Conservation (phyloP, 2,888 invertebrate genomes). For the Cryptus viduatorius region DNA sequence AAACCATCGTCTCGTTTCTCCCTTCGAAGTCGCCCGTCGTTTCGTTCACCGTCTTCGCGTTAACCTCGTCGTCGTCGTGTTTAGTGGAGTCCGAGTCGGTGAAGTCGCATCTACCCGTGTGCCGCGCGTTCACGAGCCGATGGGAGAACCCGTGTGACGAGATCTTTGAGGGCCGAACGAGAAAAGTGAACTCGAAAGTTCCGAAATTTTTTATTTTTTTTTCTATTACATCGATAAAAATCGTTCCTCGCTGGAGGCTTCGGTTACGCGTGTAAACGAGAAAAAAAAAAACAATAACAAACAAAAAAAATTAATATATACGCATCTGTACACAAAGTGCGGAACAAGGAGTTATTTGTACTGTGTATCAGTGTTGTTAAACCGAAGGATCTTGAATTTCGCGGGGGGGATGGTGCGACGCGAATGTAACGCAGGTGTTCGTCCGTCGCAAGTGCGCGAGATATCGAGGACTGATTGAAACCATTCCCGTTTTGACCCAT, state of each 20-base stretch:
- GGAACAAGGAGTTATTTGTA: constrained; percentile 56
- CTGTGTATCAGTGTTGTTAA: constrained; percentile 31
- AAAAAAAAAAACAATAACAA: constrained; percentile 9
- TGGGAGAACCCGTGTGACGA: not conserved
- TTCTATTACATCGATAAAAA: not conserved
- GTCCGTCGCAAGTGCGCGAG: constrained; percentile 59
- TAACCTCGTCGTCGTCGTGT: constrained; percentile 48
- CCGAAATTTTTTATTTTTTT: not conserved
- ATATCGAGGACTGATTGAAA: constrained; percentile 38
- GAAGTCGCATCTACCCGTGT: constrained; percentile 38
- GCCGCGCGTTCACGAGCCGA: constrained; percentile 37
- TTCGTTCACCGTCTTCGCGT: constrained; percentile 66
- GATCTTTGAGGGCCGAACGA: too few relatives aligned
- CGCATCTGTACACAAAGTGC: constrained; percentile 44
- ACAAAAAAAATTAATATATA: constrained; percentile 7
- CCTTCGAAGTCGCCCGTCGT: constrained; percentile 76
- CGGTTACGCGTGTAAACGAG: not conserved
- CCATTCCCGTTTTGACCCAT: not conserved
- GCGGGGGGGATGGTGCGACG: constrained; percentile 3
- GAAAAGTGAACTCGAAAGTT: too few relatives aligned
- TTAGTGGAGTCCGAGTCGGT: constrained; percentile 64
- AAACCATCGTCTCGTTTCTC: constrained; percentile 68
- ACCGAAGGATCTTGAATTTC: not conserved
- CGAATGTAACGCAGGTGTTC: constrained; percentile 50
- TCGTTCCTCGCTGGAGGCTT: not conserved